A percentile compares a stretch with the other conserved stretches of the same genome.
phyloP scores from a whole-genome alignment of 2,797 vertebrate species.

The Microcaecilia unicolor region DNA sequence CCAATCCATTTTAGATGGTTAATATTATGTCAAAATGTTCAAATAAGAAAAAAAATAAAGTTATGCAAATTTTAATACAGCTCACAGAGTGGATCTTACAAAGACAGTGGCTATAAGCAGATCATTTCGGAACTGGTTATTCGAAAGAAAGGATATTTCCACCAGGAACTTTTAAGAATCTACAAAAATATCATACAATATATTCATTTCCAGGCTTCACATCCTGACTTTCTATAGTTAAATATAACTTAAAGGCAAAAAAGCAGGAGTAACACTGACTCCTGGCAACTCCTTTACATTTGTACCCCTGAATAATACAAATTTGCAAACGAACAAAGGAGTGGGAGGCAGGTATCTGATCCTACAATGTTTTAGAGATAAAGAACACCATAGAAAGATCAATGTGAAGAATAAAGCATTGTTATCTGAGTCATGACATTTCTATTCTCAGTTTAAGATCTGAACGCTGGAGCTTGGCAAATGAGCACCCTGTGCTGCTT shows the following conservation, averaged over 20 bases:
- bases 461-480: conserved; percentile 54
- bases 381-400: conserved; percentile 64
- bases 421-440: conserved; percentile 68
- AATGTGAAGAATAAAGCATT: conserved; percentile 64
- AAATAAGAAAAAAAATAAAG: no score
- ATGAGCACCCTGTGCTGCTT: conserved; percentile 55
- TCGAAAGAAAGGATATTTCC: no score
- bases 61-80: no score
- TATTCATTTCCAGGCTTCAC: conserved; percentile 11
- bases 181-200: conserved; percentile 21
- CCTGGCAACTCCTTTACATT: conserved; percentile 54
- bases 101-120: no score
- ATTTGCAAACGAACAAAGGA: conserved; percentile 66
- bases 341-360: conserved; percentile 63
- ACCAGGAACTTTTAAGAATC: no score
- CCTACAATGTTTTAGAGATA: conserved; percentile 67
- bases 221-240: conserved; percentile 36
- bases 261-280: conserved; percentile 53
- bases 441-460: conserved; percentile 53
- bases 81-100: no score
- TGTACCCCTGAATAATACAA: conserved; percentile 60
- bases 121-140: no score
- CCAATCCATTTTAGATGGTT: no score
- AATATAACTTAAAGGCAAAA: conserved; percentile 44
- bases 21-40: no score